Conservation (phyloP, 1,140 invertebrate genomes). For the Zeugodacus cucurbitae region DNA sequence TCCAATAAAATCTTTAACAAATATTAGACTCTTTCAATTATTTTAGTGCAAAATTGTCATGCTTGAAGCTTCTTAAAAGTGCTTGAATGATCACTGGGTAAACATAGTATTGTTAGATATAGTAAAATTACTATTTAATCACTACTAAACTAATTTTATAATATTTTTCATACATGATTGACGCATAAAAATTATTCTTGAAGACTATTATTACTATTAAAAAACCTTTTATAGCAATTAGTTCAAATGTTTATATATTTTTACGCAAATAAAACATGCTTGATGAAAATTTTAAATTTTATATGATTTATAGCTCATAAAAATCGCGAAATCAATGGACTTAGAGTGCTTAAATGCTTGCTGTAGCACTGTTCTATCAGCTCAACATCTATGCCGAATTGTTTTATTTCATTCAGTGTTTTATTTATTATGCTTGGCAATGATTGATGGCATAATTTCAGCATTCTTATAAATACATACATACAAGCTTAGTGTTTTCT, state of each 20-base stretch:
- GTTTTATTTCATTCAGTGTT: no score
- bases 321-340: no score
- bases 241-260: no score
- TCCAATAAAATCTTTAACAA: no score
- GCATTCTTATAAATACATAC: neutral
- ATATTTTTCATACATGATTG: neutral
- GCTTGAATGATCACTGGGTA: neutral
- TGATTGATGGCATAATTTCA: neutral
- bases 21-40: neutral
- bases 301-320: no score
- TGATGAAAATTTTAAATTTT: no score
- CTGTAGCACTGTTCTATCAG: no score
- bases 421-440: neutral
- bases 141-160: neutral
- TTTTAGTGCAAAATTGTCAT: neutral
- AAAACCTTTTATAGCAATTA: no score
- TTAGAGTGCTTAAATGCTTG: no score
- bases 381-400: no score
- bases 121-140: neutral
- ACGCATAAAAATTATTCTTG: neutral
- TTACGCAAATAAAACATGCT: no score
- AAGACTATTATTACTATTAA: no score
- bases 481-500: neutral
- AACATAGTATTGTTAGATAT: neutral
- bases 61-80: neutral